phyloP scores from a whole-genome alignment of 2,113 vertebrate species.

The Odobenus rosmarus region DNA sequence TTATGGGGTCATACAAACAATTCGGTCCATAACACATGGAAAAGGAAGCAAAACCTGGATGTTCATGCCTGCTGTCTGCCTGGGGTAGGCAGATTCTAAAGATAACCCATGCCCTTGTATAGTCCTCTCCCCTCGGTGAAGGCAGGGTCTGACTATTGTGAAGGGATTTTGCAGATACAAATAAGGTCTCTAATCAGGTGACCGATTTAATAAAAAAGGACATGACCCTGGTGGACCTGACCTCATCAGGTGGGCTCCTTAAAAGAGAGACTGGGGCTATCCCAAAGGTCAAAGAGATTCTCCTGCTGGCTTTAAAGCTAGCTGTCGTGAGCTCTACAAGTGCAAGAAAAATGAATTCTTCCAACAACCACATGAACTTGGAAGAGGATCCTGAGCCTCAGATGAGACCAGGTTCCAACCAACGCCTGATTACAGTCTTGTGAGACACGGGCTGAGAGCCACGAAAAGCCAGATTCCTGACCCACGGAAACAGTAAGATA shows the following conservation, averaged over 20 bases:
- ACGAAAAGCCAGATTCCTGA: neutral
- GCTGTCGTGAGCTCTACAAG: neutral
- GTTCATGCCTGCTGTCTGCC: neutral
- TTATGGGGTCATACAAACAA: neutral
- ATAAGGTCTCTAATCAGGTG: neutral
- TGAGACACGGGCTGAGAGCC: neutral
- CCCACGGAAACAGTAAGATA: neutral
- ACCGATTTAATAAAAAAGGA: neutral
- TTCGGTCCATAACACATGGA: neutral
- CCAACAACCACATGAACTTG: neutral
- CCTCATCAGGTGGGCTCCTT: neutral
- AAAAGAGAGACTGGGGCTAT: neutral
- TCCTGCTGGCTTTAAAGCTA: neutral
- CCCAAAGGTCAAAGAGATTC: neutral
- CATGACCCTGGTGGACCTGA: neutral
- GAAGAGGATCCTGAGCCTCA: neutral
- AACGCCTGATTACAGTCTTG: neutral
- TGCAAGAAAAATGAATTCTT: neutral
- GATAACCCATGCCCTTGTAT: neutral
- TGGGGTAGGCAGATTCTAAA: neutral
- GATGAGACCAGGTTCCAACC: neutral
- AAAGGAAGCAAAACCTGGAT: neutral
- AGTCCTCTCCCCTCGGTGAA: neutral
- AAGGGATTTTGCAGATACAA: neutral
- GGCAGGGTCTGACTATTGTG: neutral